Percentiles rank a stretch among this genome's conserved stretches.
phyloP scores from a whole-genome alignment of 2,113 vertebrate species.

The Megaptera novaeangliae region DNA sequence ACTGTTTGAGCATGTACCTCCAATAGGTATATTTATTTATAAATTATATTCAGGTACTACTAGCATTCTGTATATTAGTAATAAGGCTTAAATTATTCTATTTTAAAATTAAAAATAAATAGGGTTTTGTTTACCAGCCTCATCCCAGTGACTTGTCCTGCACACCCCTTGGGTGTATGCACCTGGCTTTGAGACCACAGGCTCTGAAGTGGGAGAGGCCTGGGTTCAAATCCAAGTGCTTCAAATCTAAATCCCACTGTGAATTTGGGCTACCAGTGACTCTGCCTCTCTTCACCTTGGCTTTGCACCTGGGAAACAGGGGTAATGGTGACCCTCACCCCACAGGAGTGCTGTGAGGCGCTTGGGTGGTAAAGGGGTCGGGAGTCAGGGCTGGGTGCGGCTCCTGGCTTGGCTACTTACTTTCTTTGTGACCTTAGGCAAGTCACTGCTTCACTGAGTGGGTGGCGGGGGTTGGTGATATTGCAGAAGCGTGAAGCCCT shows the following conservation, averaged over 20 bases:
- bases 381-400: not conserved
- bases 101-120: slow-evolving; percentile 6
- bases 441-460: not conserved
- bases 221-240: not conserved
- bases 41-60: not conserved
- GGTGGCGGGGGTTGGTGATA: not conserved
- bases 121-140: not conserved
- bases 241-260: not conserved
- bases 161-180: not conserved
- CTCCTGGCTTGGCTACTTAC: not conserved
- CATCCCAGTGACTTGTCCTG: not conserved
- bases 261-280: fast-evolving
- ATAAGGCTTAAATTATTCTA: slow-evolving; percentile 42
- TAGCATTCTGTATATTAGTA: not conserved
- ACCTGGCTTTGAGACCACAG: not conserved
- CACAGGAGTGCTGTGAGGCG: too few relatives aligned
- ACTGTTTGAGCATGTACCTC: not conserved
- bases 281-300: not conserved
- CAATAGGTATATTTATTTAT: not conserved
- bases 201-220: not conserved
- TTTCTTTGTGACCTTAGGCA: not conserved
- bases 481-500: not conserved
- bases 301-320: not conserved
- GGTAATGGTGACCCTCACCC: fast-evolving
- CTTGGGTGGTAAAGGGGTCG: not conserved